Evolutionary conservation across 2,797 vertebrate species (phyloP).

Genomic region (Urophycis tenuis): DNA sequence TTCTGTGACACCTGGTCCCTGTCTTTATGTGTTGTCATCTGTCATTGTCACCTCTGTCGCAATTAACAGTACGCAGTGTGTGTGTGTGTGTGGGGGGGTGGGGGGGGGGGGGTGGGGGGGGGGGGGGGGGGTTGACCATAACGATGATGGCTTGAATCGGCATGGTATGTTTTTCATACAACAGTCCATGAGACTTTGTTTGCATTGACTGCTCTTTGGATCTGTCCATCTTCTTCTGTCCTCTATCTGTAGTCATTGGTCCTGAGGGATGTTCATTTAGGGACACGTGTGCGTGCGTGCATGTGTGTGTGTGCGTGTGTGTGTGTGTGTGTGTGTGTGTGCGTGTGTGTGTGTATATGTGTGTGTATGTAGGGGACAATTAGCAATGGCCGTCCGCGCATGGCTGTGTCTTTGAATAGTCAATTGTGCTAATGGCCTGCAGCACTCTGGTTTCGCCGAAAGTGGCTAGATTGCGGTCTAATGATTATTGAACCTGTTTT

Average conservation of each 20-base stretch:
- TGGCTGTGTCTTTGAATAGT: constrained; percentile 21
- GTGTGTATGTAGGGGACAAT: no score
- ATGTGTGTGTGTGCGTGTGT: no score
- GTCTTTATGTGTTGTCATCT: not conserved
- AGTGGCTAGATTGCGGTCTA: constrained; percentile 41
- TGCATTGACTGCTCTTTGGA: no score
- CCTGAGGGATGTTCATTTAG: not conserved
- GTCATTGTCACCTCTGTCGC: not conserved
- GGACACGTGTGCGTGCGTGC: not conserved
- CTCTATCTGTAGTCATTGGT: not conserved
- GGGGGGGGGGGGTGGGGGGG: not conserved
- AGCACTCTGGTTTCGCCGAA: constrained; percentile 31
- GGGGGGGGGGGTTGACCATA: not conserved
- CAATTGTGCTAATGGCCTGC: constrained; percentile 35
- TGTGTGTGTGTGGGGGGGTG: no score
- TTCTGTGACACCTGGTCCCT: not conserved
- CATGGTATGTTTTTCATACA: not conserved
- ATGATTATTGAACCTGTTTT: constrained; percentile 54
- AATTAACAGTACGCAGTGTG: no score
- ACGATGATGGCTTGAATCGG: not conserved
- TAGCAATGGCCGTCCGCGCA: not conserved
- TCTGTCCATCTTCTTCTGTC: not conserved
- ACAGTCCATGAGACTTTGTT: not conserved
- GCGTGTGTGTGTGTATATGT: no score
- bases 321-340: no score